Base-by-base conservation (phyloP, 2,797 vertebrate genomes). In the Rhinoraja longicauda region DNA sequence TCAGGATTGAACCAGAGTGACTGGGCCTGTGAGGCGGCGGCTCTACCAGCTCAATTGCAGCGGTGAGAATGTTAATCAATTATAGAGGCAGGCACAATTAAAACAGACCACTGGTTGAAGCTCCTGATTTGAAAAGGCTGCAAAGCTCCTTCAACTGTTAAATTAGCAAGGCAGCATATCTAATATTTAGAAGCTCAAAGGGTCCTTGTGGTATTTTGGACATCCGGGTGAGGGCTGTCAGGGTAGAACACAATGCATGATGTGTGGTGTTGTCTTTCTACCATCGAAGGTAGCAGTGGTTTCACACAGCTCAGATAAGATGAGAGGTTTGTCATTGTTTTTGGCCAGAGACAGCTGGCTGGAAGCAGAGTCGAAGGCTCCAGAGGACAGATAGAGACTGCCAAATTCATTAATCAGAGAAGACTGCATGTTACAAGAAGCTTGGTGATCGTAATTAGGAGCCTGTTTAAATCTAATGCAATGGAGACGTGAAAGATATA, bases 401-500 rank as follows among this genome's bases (percentile, higher is more conserved):
- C 93, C 93, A 94, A 72, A 93, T 94, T 94, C 70, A 84, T 76
- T 94, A 94, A 94, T 94, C 93, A 76, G 91, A 94, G 93, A 67
- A 57, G 93, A 92, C 64, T 45, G 4, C 36, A 45, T 57, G 94
- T 32, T 77, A 93, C 93, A 72, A 92, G 67, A 93, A 67, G 93
- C 76, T 26, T 86, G 53, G 77, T 26, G 94, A 93, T 70, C 90
- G 70, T 73, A 93, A 94, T 94, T 93, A 94, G 77, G 77, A 76
- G 93, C 57, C 81, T 94, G 8, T 93, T 95, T 94, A 79, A 81
- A 84, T 94, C 36, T 82, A 81, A 0, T 32, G 88, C 94, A 93
- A 93, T 84, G 94, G 93, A 76, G 17, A 78, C 67, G 10, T 93
- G 91, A 93, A 94, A n/a, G 26, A 92, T 94, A 94, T 95, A 78